Conservation (phyloP, 1,140 invertebrate genomes). For the Sesamia nonagrioides region DNA sequence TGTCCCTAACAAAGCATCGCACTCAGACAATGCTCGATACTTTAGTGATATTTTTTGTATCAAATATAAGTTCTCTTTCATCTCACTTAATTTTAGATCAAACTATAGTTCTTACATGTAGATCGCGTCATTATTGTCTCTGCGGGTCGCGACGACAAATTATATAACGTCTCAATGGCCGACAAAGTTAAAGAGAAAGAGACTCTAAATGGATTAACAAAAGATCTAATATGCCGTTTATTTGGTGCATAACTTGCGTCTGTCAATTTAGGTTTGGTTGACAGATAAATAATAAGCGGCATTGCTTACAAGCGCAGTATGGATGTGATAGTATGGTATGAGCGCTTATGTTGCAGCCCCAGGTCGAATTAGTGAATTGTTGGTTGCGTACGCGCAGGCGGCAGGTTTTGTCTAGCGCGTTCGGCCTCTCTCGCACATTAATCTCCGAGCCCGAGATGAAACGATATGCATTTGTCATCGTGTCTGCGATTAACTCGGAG, state of each 20-base stretch:
- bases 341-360: constrained; percentile 72
- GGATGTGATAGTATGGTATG: constrained; percentile 79
- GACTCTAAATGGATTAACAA: constrained; percentile 54
- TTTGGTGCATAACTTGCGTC: constrained; percentile 22
- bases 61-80: constrained; percentile 82
- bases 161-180: constrained; percentile 52
- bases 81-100: constrained; percentile 84
- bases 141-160: constrained; percentile 58
- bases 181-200: constrained; percentile 41
- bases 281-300: constrained; percentile 85
- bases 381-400: constrained; percentile 71
- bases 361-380: constrained; percentile 75
- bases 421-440: constrained; percentile 78
- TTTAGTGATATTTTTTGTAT: constrained; percentile 86
- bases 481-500: constrained; percentile 79
- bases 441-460: constrained; percentile 82
- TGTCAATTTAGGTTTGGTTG: constrained; percentile 45
- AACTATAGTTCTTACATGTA: constrained; percentile 84
- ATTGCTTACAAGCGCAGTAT: constrained; percentile 76
- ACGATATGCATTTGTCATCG: constrained; percentile 85
- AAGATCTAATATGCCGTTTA: constrained; percentile 47
- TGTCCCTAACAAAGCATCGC: constrained; percentile 78
- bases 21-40: constrained; percentile 76
- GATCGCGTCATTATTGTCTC: constrained; percentile 85
- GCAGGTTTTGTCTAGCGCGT: constrained; percentile 79